Base-by-base conservation (phyloP, 2,797 vertebrate genomes). In the Odontamblyopus rebecca region DNA sequence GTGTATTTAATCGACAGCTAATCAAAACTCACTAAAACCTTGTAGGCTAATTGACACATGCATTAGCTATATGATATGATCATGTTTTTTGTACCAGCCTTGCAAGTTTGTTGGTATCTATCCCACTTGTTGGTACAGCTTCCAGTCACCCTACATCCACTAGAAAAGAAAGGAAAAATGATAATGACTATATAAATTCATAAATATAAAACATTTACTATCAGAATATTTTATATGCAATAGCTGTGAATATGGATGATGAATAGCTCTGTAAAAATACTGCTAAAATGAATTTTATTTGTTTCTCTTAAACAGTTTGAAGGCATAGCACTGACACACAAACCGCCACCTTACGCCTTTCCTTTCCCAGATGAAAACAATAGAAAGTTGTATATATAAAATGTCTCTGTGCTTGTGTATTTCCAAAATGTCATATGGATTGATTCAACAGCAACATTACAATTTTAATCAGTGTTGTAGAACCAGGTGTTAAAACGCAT, bases 401-500 rank as follows among this genome's bases (percentile, higher is more conserved):
- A 93, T 86, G 88, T 86, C 87, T 89, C 82, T 78, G 79, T 89
- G 86, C 85, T 89, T 92, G 91, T 93, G 89, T 92, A 93, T 93
- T 91, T 93, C 83, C 90, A 91, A 95, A 94, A 94, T 95, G 94
- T 95, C 94, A 95, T 89, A 90, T 84, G 92, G 92, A 95, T 95
- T 94, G 94, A 95, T 94, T 94, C 92, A 92, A 91, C 91, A 89
- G 78, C 78, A 82, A 85, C 90, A 93, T 95, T 94, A 93, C 93
- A 94, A 93, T 95, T 94, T 94, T 95, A 95, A 95, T 95, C 94
- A 95, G 93, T 86, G 85, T 92, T 94, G 93, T 93, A 93, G 93
- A 94, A 94, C 92, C 92, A 94, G 92, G 88, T 94, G 93, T 94
- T 94, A 90, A 92, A 93, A 91, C 88, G 89, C 91, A 92, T 87